phyloP scores from a whole-genome alignment of 2,888 invertebrate species.

The Himalopsyche anomala region DNA sequence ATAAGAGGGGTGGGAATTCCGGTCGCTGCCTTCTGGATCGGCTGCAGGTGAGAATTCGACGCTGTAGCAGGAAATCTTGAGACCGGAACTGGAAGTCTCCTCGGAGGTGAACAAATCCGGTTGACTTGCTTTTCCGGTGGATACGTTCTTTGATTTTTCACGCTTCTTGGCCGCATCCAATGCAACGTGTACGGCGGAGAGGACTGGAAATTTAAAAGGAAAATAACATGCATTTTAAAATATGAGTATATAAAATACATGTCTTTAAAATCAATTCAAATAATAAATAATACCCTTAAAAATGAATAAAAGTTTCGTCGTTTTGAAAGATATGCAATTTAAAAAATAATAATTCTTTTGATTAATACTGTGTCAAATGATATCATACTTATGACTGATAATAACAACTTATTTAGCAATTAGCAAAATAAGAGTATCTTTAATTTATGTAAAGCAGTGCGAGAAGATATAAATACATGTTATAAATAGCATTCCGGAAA shows the following conservation, averaged over 20 bases:
- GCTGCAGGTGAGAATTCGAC: not conserved
- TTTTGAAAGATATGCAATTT: too few relatives aligned
- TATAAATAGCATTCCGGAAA: too few relatives aligned
- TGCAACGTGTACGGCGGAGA: not conserved
- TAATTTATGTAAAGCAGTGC: too few relatives aligned
- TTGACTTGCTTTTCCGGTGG: constrained; percentile 51
- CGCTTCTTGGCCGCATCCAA: not conserved
- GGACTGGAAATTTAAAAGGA: not conserved
- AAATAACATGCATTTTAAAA: not conserved
- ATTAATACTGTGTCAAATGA: too few relatives aligned
- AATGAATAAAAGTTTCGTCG: too few relatives aligned
- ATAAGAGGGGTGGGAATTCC: not conserved
- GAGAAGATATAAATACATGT: too few relatives aligned
- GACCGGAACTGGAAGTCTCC: constrained; percentile 47
- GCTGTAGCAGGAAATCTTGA: constrained; percentile 46
- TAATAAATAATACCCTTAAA: too few relatives aligned
- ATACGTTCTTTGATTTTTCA: constrained; percentile 33
- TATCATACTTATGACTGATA: too few relatives aligned
- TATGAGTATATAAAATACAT: not conserved
- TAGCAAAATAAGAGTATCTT: too few relatives aligned
- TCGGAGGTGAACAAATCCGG: constrained; percentile 52
- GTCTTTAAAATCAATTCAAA: too few relatives aligned
- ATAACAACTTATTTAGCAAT: too few relatives aligned
- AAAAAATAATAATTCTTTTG: too few relatives aligned
- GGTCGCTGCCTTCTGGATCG: not conserved